phyloP scores from a whole-genome alignment of 2,113 vertebrate genomes.

The Emydocephalus ijimae region DNA sequence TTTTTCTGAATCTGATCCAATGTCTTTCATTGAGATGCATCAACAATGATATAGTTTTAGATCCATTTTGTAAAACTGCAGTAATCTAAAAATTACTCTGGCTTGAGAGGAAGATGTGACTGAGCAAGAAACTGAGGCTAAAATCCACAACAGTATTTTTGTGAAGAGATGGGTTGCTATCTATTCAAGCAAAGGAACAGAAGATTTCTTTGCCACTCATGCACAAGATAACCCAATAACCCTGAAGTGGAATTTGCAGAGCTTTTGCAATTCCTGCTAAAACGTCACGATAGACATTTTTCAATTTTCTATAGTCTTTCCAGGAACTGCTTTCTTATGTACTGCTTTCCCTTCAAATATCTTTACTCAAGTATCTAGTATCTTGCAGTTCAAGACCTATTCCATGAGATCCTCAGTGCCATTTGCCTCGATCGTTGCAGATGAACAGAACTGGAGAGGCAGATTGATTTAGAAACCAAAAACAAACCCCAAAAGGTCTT shows the following conservation, averaged over 20 bases:
- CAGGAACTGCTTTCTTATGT: not conserved
- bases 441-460: not conserved
- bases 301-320: not conserved
- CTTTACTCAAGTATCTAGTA: not conserved
- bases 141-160: not conserved
- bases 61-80: not conserved
- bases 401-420: not conserved
- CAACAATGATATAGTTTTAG: not conserved
- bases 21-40: not conserved
- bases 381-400: not conserved
- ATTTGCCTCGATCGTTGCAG: not conserved
- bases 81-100: not conserved
- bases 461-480: slow-evolving; percentile 2
- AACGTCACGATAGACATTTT: not conserved
- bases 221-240: not conserved
- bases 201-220: not conserved
- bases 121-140: not conserved
- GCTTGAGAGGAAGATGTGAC: not conserved
- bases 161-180: not conserved
- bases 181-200: not conserved
- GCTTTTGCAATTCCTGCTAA: not conserved
- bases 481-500: not conserved
- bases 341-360: not conserved
- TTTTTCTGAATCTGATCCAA: not conserved
- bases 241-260: not conserved